Evolutionary conservation across 1,140 invertebrate genomes (phyloP), one percentile per base, ranked within the genome.

Genomic region (Cydia amplana): DNA sequence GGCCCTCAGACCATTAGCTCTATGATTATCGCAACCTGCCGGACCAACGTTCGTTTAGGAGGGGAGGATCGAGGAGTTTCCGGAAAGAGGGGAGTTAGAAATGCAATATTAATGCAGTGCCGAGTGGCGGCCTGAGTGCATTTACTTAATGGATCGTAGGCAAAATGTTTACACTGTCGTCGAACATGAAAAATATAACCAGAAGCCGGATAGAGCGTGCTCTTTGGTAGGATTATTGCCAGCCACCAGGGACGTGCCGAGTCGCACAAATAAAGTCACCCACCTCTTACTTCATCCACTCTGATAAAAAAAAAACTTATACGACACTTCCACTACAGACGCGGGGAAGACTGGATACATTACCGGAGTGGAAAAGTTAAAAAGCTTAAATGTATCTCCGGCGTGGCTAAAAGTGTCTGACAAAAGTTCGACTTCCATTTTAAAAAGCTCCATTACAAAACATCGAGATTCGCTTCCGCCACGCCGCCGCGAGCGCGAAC

Each of bases 371-470:
- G 91, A 92, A 93, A 93, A 93, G 91, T 93, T 93, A 92, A 93
- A 93, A 93, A 93, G 91, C 91, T 92, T 93, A 93, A 93, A 93
- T 93, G 91, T 93, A 93, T 93, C 90, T 89, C 88, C 84, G 87
- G 85, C 87, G 85, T 86, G 89, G 90, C 91, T 92, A 91, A 92
- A 93, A 93, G 91, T 91, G 90, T 92, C 91, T 91, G 90, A 93
- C 91, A 93, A 93, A 93, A 93, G 90, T 93, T 93, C 89, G 91
- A 90, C 88, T 93, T 91, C 87, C 90, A 93, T 93, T 93, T 91
- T 93, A 93, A 93, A 92, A 91, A 93, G 91, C 90, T 91, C 90
- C 90, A 93, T 93, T 93, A 91, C 91, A 91, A 91, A 91, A 91
- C 91, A 93, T 93, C 88, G 90, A 87, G 91, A 91, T 91, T 90